These are phyloP conservation scores for Agrilus planipennis DNA, from an alignment of 1,140 invertebrate species.

Conservation along the genomic window DNA sequence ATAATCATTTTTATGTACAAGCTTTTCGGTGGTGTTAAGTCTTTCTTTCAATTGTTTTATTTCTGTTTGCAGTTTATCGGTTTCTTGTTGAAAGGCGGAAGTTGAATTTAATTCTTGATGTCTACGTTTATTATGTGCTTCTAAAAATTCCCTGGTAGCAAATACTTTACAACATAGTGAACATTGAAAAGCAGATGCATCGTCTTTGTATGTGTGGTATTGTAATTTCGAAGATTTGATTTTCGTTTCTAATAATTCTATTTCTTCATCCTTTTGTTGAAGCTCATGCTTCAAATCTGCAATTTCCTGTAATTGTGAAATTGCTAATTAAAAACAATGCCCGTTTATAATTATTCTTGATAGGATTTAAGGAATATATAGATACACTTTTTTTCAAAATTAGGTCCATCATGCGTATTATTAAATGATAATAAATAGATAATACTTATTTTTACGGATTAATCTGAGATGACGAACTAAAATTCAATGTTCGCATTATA, in stretches of 20 bases:
- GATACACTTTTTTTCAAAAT: too few species aligned
- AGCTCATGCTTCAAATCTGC: slow-evolving; percentile 6
- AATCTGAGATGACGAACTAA: too few species aligned
- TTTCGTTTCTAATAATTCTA: slow-evolving; percentile 7
- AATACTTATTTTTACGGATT: too few species aligned
- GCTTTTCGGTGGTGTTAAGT: slow-evolving; percentile 41
- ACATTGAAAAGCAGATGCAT: slow-evolving; percentile 34
- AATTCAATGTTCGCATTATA: too few species aligned
- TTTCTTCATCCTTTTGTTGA: too few species aligned
- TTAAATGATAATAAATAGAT: too few species aligned
- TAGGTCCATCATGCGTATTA: too few species aligned
- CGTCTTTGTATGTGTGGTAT: too few species aligned
- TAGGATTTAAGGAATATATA: too few species aligned
- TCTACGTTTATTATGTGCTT: slow-evolving; percentile 40
- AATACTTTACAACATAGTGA: slow-evolving; percentile 43
- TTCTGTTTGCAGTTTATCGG: slow-evolving; percentile 42
- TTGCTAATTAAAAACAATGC: neutral
- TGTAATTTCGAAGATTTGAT: too few species aligned
- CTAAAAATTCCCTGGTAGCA: slow-evolving; percentile 42
- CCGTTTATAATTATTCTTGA: too few species aligned
- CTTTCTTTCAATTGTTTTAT: slow-evolving; percentile 46
- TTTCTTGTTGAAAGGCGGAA: slow-evolving; percentile 33
- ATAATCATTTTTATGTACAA: slow-evolving; percentile 20
- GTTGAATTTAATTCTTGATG: slow-evolving; percentile 28
- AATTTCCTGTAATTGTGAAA: slow-evolving; percentile 18